A percentile compares a stretch with the other conserved stretches of the same genome.
phyloP scores from a whole-genome alignment of 2,113 vertebrate genomes.

The Martes martes region DNA sequence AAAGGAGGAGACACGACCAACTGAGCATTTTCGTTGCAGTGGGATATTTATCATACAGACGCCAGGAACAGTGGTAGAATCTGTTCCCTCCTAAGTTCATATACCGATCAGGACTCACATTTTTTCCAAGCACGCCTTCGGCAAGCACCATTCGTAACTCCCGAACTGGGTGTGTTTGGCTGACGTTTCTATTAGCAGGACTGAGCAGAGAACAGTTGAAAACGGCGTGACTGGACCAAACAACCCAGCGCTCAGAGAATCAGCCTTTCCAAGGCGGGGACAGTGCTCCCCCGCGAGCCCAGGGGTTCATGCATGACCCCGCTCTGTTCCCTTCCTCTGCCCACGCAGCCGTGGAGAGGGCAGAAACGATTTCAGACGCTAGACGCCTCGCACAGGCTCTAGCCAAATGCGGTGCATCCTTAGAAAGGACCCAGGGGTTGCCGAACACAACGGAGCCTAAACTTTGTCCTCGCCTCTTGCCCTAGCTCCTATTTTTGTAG shows the following conservation, averaged over 20 bases:
- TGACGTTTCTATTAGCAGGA: too few relatives aligned
- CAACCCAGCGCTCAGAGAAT: too few relatives aligned
- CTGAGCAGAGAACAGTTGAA: accelerated
- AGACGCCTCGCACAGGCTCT: not conserved
- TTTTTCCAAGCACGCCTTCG: too few relatives aligned
- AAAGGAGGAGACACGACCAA: not conserved
- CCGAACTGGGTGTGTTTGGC: too few relatives aligned
- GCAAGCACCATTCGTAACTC: too few relatives aligned
- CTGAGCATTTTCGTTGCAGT: accelerated
- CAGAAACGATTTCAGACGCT: accelerated
- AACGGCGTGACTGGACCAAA: accelerated
- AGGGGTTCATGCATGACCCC: accelerated
- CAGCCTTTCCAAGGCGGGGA: accelerated
- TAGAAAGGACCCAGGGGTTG: too few relatives aligned
- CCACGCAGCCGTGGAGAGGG: accelerated
- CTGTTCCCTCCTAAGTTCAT: not conserved
- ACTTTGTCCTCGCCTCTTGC: not conserved
- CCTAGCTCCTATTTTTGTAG: not conserved
- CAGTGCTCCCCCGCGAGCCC: not conserved
- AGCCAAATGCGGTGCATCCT: not conserved
- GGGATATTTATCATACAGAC: not conserved
- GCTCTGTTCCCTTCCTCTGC: accelerated
- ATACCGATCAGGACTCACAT: too few relatives aligned
- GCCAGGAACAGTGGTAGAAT: not conserved
- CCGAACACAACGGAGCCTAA: accelerated